phyloP scores from a whole-genome alignment of 1,140 invertebrate species.

The Micrasema minimum region DNA sequence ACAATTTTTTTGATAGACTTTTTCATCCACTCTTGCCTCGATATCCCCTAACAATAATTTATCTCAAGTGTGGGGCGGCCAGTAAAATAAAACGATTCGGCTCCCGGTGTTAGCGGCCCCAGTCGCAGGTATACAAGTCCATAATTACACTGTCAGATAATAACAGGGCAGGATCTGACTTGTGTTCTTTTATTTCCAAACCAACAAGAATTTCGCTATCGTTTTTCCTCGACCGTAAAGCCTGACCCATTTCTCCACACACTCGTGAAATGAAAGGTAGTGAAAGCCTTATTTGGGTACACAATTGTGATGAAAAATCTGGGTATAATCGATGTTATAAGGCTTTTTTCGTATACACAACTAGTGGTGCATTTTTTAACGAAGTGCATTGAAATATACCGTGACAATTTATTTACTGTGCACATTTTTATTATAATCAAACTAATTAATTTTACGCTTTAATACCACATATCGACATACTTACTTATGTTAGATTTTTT shows the following conservation, averaged over 20 bases:
- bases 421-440: too few species aligned
- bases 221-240: neutral
- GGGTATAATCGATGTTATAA: too few species aligned
- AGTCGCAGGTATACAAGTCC: neutral
- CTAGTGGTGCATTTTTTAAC: too few species aligned
- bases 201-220: neutral
- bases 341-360: too few species aligned
- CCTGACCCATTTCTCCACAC: neutral
- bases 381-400: too few species aligned
- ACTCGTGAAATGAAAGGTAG: neutral
- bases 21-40: neutral
- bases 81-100: constrained; percentile 9
- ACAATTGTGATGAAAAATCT: too few species aligned
- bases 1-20: neutral
- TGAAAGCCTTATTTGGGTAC: neutral
- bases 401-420: too few species aligned
- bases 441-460: too few species aligned
- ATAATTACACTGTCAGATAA: neutral
- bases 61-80: neutral
- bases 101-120: constrained; percentile 13
- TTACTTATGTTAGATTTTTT: too few species aligned
- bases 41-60: neutral
- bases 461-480: too few species aligned
- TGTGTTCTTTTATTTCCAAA: neutral
- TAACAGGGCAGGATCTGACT: neutral